Percentiles rank a stretch among this genome's conserved stretches.
phyloP scores from a whole-genome alignment of 92 coral and sea anemone genomes.

The Muricea muricata region DNA sequence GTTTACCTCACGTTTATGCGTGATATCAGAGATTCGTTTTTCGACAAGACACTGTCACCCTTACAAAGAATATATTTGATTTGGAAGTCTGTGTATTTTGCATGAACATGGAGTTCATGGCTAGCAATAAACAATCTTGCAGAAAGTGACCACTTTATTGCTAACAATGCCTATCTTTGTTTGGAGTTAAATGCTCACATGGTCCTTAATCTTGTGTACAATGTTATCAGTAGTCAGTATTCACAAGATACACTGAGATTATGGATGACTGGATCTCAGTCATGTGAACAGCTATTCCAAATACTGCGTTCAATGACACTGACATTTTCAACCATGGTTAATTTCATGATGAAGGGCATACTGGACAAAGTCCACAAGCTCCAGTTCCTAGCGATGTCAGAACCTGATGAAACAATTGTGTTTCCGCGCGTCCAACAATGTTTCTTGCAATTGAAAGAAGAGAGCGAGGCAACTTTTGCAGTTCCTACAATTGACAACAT shows the following conservation, averaged over 20 bases:
- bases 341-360: not conserved
- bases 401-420: not conserved
- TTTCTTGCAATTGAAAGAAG: not conserved
- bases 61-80: conserved; percentile 16
- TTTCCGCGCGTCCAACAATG: not conserved
- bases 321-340: too few relatives aligned
- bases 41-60: conserved; percentile 21
- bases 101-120: not conserved
- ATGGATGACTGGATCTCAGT: conserved; percentile 27
- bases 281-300: conserved; percentile 17
- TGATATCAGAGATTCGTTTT: conserved; percentile 28
- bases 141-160: conserved; percentile 16
- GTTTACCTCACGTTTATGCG: conserved; percentile 17
- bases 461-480: not conserved
- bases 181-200: conserved; percentile 24
- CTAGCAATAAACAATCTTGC: not conserved
- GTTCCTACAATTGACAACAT: not conserved
- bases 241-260: conserved; percentile 20
- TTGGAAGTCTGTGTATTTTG: conserved; percentile 10
- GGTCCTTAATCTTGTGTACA: conserved; percentile 8
- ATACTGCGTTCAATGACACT: conserved; percentile 23
- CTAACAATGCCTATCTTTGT: conserved; percentile 29
- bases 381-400: not conserved
- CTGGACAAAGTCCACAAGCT: not conserved
- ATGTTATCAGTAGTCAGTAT: not conserved